phyloP scores from a whole-genome alignment of 2,113 vertebrate species.

The Cepphus grylle region DNA sequence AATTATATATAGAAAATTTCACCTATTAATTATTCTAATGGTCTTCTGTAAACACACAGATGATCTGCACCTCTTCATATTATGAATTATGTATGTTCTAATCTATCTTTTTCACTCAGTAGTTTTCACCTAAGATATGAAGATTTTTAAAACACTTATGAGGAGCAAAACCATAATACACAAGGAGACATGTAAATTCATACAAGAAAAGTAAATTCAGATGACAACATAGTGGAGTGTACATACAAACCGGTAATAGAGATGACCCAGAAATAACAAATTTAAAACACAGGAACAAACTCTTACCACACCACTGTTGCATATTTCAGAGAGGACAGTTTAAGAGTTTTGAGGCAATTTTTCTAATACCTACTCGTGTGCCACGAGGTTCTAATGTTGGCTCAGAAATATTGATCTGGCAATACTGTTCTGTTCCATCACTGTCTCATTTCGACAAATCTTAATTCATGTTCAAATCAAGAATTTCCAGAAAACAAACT shows the following conservation, averaged over 20 bases:
- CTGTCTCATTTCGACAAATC: background rate
- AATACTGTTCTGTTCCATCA: background rate
- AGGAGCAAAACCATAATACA: background rate
- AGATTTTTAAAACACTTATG: background rate
- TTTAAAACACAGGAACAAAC: background rate
- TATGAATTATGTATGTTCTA: background rate
- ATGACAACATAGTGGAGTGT: background rate
- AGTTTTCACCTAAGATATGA: background rate
- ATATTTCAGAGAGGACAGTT: background rate
- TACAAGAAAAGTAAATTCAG: background rate
- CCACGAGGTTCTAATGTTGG: background rate
- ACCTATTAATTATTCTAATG: background rate
- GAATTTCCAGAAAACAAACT: background rate
- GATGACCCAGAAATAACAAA: background rate
- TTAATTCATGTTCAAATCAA: background rate
- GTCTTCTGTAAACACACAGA: background rate
- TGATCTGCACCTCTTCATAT: background rate
- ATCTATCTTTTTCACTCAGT: background rate
- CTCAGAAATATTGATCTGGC: background rate
- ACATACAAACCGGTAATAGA: background rate
- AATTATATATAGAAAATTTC: background rate
- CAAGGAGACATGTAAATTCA: background rate
- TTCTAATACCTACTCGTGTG: background rate
- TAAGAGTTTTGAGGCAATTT: background rate
- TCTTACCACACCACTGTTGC: background rate